Percentiles rank a stretch among this genome's conserved stretches.
phyloP scores from a whole-genome alignment of 2,797 vertebrate genomes.

The Gymnocypris eckloni region DNA sequence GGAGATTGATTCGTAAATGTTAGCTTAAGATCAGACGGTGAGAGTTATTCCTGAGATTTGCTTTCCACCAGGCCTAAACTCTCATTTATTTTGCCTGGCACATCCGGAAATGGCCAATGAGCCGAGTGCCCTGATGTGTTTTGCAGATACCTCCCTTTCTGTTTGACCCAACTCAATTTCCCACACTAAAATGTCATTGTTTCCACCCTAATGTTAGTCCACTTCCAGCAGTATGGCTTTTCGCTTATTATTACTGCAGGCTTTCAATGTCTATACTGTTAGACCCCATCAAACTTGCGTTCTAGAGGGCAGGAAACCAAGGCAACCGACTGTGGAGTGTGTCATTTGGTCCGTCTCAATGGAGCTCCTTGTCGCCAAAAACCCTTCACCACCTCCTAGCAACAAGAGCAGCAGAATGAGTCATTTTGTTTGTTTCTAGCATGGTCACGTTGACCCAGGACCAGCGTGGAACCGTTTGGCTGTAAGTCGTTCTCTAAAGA shows the following conservation, averaged over 20 bases:
- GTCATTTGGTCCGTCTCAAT: slow-evolving; percentile 37
- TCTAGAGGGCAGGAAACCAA: slow-evolving; percentile 43
- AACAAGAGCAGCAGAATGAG: slow-evolving; percentile 38
- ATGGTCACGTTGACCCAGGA: slow-evolving; percentile 42
- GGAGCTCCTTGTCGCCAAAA: slow-evolving; percentile 37
- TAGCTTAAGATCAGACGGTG: slow-evolving; percentile 18
- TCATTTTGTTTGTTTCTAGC: slow-evolving; percentile 32
- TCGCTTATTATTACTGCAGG: slow-evolving; percentile 25
- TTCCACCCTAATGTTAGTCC: slow-evolving; percentile 45
- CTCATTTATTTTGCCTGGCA: slow-evolving; percentile 32
- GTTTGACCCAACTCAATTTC: slow-evolving; percentile 45
- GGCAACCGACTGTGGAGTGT: slow-evolving; percentile 41
- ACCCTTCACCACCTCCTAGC: slow-evolving; percentile 30
- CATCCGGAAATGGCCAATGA: slow-evolving; percentile 28
- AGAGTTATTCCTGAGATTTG: slow-evolving; percentile 17
- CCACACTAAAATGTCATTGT: slow-evolving; percentile 57
- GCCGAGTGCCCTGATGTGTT: slow-evolving; percentile 49
- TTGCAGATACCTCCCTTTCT: slow-evolving; percentile 41
- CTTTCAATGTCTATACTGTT: slow-evolving; percentile 31
- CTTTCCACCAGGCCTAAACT: not conserved
- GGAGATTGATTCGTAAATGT: slow-evolving; percentile 51
- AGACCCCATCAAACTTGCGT: not conserved
- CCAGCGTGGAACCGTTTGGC: slow-evolving; percentile 17
- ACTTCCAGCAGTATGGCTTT: slow-evolving; percentile 40
- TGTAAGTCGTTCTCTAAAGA: slow-evolving; percentile 38